Base-by-base conservation (phyloP, 2,797 vertebrate species). In the Pelodytes ibericus region DNA sequence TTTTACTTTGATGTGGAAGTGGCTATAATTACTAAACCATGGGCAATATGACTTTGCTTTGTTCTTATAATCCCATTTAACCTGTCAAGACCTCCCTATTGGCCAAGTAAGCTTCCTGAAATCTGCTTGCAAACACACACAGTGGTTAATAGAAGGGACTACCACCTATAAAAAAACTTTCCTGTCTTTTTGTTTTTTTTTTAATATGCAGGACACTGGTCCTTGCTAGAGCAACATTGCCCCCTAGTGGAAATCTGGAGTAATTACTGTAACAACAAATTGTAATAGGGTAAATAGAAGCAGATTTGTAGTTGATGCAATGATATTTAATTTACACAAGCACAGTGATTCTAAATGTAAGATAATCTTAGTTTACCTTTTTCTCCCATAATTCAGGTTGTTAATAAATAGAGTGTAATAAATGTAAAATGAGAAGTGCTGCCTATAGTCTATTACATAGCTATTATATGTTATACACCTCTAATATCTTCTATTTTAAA, bases 61-160 rank as follows among this genome's bases (percentile, higher is more conserved):
- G 70, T 79, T 78, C 62, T 67, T 72, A 61, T 78, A 78, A 78
- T 78, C 70, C 67, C 53, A 72, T 79, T 79, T 79, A 79, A 79
- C 76, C 71, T 73, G 76, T 73, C 70, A 73, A 73, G 76, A 72
- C 76, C 70, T 79, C 76, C 71, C 71, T n/a, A 56, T 61, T 69
- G 71, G 76, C 31, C 71, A 68, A 73, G 57, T 73, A 68, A 69
- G 63, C 71, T 10, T 68, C 30, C n/a, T 44, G 58, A 72, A 79
- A 72, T 60, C 15, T 62, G 30, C 49, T 66, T 60, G 44, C 70
- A 61, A 71, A 60, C 44, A 61, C 56, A 51, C 70, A 44, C 58
- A 62, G 44, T 68, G 58, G 70, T 79, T 78, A 68, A 41, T 68
- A 65, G 9, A 53, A 44, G n/a, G 30, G 15, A n/a, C n/a, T 72